Conservation (phyloP, 2,113 vertebrate species). For the Gavia stellata region DNA sequence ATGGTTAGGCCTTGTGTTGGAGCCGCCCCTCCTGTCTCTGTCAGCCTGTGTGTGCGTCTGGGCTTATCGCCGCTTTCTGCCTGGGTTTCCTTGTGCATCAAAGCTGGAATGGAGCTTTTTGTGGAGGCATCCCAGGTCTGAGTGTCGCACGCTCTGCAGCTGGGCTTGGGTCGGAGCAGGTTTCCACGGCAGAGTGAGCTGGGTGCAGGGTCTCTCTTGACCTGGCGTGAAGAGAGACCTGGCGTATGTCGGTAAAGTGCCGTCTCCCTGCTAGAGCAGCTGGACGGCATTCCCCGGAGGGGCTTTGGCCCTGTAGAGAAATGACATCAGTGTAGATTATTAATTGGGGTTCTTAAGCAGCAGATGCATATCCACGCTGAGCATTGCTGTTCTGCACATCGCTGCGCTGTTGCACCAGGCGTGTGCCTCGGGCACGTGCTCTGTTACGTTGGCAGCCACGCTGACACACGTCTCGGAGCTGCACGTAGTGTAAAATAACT, state of each 20-base stretch:
- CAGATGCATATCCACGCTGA: background rate
- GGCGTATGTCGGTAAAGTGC: background rate
- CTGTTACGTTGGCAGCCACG: background rate
- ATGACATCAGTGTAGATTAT: background rate
- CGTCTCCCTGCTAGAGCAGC: background rate
- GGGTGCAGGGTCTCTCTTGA: background rate
- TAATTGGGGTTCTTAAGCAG: background rate
- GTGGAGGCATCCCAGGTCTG: background rate
- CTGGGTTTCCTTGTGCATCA: background rate
- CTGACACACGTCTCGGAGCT: background rate
- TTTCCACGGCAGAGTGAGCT: background rate
- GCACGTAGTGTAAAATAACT: background rate
- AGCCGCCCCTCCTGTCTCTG: background rate
- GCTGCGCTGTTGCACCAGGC: background rate
- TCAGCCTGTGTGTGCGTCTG: background rate
- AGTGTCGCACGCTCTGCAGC: fast-evolving
- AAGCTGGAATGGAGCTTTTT: background rate
- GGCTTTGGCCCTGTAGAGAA: background rate
- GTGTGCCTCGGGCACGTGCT: background rate
- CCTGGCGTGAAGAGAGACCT: background rate
- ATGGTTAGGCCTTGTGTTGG: background rate
- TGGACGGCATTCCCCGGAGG: background rate
- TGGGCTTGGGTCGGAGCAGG: background rate
- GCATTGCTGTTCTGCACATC: fast-evolving
- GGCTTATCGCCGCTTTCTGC: background rate